Evolutionary conservation across 2,797 vertebrate genomes (phyloP), one percentile per base, ranked within the genome.

Genomic region (Cyclura pinguis): DNA sequence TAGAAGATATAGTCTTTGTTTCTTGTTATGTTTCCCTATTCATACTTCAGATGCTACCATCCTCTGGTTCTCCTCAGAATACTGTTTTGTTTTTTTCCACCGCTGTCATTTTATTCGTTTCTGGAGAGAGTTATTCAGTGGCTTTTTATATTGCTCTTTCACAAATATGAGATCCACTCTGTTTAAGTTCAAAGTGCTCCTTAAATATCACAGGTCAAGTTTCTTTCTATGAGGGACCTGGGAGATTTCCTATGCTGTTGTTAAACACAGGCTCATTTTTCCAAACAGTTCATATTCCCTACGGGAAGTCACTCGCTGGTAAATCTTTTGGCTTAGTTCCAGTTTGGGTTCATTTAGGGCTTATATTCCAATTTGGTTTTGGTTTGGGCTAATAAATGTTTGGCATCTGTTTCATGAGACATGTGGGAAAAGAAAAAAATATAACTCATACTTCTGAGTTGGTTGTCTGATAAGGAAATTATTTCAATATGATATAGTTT

Each of bases 171-270:
- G 57, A 89, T 76, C 42, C 35, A 72, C 73, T 72, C 88, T 0
- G 29, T 90, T 90, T 59, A 4, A 64, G 20, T 81, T 88, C 86
- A 88, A 88, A 24, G 59, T 88, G 12, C 80, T 87, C 77, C 24
- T 50, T 77, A 88, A 88, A 88, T 81, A 88, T n/a, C 62, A 88
- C 24, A 87, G 85, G 38, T 87, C 73, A 78, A 7, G 9, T 87
- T 78, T 86, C 2, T n/a, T 88, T 86, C 94, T 85, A 78, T 88
- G 59, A 55, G 90, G 74, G 86, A 87, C 91, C 91, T 62, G 24
- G 77, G 55, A 1, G 9, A 84, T 92, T 55, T 62, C 35, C 73
- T 22, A 47, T 77, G 14, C 27, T 64, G 93, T 18, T 59, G 0
- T 72, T 93, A 77, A 20, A 9, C 38, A 55, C 24, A 29, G 7